Evolutionary conservation across 30 jellyfish, hydroid and myxozoan species (phyloP), one percentile per base, ranked within the genome.

Genomic region (Clytia hemisphaerica): DNA sequence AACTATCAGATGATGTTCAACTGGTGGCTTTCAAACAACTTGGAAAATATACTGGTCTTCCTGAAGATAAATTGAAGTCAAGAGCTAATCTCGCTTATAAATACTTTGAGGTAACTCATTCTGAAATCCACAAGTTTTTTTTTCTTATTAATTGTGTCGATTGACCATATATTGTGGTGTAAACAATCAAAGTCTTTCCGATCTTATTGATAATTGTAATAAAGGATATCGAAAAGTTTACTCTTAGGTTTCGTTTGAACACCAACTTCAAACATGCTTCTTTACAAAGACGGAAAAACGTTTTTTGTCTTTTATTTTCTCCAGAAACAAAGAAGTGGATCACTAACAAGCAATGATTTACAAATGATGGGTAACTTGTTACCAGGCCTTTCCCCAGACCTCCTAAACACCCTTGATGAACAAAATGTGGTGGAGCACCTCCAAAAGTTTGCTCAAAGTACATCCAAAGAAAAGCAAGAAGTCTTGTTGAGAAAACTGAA

Each of bases 21-120:
- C 60, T 21, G 42, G 79, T 67, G 4, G 95, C 79, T 33, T 51
- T 84, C 37, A 49, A 34, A 31, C 68, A 75, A 61, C 67, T 84
- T 29, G 95, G 95, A 2, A 83, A 84, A 66, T 61, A 35, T 22
- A 67, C 95, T 0, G 95, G 95, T 24, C 28, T 84, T 46, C 93
- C 95, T 6, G 95, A 84, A 61, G 95, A 84, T 45, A 84, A 84
- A 30, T 29, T 84, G 31, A 75, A 69, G 32, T 77, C 95, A 22
- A 63, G 60, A 16, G 73, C 95, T 22, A 67, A 50, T 66, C 45
- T 74, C 37, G 95, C 95, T 9, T 64, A 67, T 45, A 58, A 76
- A 51, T 70, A 62, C 40, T 71, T 84, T 42, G 67, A 84, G 84
- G 95, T 84, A 32, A 30, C 69, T 42, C 44, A 0, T 22, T 64